Evolutionary conservation across 2,113 vertebrate genomes (phyloP).

Genomic region (Protobothrops flavoviridis): DNA sequence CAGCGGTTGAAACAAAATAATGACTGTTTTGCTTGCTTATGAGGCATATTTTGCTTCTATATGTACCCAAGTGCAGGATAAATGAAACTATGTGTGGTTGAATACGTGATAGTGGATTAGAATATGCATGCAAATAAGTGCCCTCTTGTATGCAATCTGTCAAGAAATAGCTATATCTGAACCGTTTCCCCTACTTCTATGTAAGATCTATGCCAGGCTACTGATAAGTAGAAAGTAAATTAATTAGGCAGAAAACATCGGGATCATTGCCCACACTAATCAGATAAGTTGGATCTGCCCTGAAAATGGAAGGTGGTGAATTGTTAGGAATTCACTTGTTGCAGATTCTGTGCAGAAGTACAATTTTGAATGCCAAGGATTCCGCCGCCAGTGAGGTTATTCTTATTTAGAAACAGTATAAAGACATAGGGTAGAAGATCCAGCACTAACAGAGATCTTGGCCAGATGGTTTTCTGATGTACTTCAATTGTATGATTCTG

Average conservation of each 20-base stretch:
- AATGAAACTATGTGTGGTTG: not conserved
- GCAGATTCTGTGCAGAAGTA: not conserved
- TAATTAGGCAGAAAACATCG: not conserved
- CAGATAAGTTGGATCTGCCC: not conserved
- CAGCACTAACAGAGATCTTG: not conserved
- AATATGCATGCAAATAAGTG: not conserved
- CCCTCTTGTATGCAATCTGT: not conserved
- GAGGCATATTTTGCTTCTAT: not conserved
- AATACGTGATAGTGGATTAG: no score
- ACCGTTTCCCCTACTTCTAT: not conserved
- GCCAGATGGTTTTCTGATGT: not conserved
- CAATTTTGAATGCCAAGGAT: not conserved
- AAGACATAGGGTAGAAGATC: not conserved
- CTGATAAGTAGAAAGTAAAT: not conserved
- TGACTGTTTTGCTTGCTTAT: not conserved
- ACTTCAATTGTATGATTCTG: not conserved
- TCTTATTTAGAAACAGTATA: not conserved
- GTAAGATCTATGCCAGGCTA: not conserved
- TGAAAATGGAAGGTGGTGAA: not conserved
- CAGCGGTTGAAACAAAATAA: not conserved
- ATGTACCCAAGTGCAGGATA: not conserved
- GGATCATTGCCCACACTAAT: not conserved
- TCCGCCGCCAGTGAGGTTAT: not conserved
- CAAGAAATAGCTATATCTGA: not conserved
- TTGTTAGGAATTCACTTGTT: not conserved